Evolutionary conservation across 2,797 vertebrate species (phyloP).

Genomic region (Sebastes cheni): DNA sequence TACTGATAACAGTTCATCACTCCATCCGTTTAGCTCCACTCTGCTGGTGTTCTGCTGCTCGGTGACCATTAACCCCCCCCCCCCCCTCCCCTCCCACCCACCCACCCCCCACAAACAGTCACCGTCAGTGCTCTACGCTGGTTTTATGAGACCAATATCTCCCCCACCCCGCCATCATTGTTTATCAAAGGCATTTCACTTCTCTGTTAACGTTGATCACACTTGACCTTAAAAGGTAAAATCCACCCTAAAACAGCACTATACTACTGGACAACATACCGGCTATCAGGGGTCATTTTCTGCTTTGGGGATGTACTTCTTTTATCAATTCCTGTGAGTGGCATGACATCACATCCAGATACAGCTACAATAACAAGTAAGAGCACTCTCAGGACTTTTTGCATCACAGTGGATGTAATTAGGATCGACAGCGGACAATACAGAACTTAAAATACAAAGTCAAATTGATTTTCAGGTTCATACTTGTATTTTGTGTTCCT

Average conservation of each 20-base stretch:
- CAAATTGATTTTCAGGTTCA: neutral
- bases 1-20: conserved; percentile 60
- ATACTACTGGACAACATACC: neutral
- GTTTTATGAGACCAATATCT: conserved; percentile 71
- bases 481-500: too few relatives aligned
- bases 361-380: neutral
- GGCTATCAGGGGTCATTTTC: too few relatives aligned
- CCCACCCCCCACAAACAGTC: conserved; percentile 9
- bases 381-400: neutral
- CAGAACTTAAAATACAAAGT: neutral
- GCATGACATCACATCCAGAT: neutral
- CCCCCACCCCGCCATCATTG: conserved; percentile 49
- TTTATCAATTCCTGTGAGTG: neutral
- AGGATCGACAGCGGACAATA: neutral
- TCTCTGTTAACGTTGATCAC: neutral
- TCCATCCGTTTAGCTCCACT: conserved; percentile 62
- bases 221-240: conserved; percentile 24
- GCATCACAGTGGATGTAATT: neutral
- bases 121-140: conserved; percentile 47
- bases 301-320: neutral
- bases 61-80: neutral
- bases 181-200: neutral
- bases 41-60: conserved; percentile 82
- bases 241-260: neutral
- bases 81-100: rapidly evolving